Evolutionary conservation across 2,888 invertebrate genomes (phyloP).

Genomic region (Theodoxus fluviatilis): DNA sequence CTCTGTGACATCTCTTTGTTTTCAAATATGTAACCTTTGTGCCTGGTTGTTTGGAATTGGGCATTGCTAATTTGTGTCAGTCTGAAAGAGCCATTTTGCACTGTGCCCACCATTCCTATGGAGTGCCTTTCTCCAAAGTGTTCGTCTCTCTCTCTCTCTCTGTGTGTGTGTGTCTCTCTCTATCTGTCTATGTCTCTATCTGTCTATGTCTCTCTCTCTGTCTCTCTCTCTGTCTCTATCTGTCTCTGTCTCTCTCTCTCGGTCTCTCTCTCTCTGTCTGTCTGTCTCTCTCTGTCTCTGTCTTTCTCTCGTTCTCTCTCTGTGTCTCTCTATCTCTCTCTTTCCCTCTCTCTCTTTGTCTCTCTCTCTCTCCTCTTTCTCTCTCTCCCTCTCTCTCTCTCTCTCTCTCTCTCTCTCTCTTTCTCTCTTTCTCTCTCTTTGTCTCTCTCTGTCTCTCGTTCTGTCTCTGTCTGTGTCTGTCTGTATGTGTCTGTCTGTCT

Average conservation of each 20-base stretch:
- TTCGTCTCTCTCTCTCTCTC: no score
- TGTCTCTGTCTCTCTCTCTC: neutral
- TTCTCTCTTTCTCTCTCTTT: neutral
- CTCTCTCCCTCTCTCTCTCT: neutral
- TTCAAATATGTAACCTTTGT: no score
- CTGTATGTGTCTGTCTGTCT: neutral
- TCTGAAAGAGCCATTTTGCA: no score
- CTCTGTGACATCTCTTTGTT: no score
- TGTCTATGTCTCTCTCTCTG: no score
- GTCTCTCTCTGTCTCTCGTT: neutral
- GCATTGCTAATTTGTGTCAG: no score
- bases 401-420: neutral
- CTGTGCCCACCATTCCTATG: no score
- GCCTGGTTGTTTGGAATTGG: no score
- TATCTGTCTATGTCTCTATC: no score
- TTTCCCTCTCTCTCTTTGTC: neutral
- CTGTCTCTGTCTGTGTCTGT: neutral
- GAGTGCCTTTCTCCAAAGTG: no score
- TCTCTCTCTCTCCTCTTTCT: neutral
- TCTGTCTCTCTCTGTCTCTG: conserved; percentile 1
- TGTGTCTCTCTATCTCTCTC: neutral
- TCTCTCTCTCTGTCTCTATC: no score
- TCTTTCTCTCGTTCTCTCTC: neutral
- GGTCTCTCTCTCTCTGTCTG: neutral
- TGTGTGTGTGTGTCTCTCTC: no score